Evolutionary conservation across 2,888 invertebrate species (phyloP).

Genomic region (Ophion ellenae): DNA sequence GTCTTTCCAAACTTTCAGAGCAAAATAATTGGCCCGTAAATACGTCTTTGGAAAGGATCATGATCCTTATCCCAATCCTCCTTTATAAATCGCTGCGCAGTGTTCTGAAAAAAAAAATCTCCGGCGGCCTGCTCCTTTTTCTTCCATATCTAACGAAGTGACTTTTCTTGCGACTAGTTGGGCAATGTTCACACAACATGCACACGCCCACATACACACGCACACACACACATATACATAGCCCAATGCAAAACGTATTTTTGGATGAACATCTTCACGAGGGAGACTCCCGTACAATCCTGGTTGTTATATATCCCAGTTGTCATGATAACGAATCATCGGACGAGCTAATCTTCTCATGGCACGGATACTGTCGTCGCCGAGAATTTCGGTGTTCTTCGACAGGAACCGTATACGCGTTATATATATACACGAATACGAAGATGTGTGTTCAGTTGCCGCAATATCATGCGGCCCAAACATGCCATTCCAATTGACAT

Average conservation of each 20-base stretch:
- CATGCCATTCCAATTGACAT: background rate
- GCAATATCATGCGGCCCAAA: background rate
- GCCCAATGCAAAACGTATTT: too few species aligned
- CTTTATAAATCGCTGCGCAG: too few species aligned
- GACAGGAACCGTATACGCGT: background rate
- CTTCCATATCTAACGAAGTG: too few species aligned
- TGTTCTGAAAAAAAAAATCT: too few species aligned
- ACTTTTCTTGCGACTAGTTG: too few species aligned
- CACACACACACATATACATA: too few species aligned
- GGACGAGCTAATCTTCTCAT: background rate
- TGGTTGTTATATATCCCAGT: background rate
- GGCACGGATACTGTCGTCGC: background rate
- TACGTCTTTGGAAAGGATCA: background rate
- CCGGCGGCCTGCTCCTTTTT: too few species aligned
- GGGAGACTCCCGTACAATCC: background rate
- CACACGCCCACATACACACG: too few species aligned
- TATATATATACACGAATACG: background rate
- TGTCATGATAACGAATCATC: background rate
- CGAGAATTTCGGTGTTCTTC: background rate
- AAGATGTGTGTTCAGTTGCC: background rate
- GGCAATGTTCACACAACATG: too few species aligned
- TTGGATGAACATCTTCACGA: too few species aligned
- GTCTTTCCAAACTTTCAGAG: conserved; percentile 16
- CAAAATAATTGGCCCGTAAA: background rate
- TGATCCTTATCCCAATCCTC: background rate